Base-by-base conservation (phyloP, 2,113 vertebrate species). In the Odontesthes bonariensis region DNA sequence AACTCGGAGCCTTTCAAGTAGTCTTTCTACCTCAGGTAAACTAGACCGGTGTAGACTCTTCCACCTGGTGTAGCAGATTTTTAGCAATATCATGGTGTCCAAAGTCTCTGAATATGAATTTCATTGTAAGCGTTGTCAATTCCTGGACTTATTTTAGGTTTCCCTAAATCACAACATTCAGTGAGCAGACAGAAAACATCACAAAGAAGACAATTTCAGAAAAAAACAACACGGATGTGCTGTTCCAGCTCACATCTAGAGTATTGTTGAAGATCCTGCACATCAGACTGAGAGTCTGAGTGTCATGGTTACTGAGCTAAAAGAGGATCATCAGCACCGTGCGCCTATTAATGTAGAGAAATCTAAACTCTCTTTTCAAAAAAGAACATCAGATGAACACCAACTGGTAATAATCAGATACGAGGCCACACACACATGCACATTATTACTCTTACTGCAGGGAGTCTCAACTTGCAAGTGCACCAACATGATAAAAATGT, bases 231-330 rank as follows among this genome's bases (percentile, higher is more conserved):
- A 22, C 52, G 38, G 58, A 55, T 60, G 70, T 83, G 42, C 70
- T 76, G 73, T 86, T 75, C 62, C 20, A 31, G 33, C 68, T 20
- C 69, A 60, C 72, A 77, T 73, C 32, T 82, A 67, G 64, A 66
- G 59, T 56, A 27, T 69, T 77, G 69, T 71, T 44, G 63, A 67
- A 54, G 62, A 82, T 71, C 69, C 71, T 65, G 63, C 72, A 80
- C 56, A 60, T 86, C 62, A 69, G 61, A 49, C 80, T 60, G 69
- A 77, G 75, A 81, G 58, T 79, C 60, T 74, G 78, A 90, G 76
- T 79, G 83, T 90, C 89, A 93, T 90, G 90, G 89, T 89, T 89
- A 87, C 88, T 55, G 77, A 88, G 87, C 83, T 90, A 87, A 92
- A 90, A 85, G 74, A 84, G 74, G 76, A 82, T 85, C 83, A 79